These are phyloP conservation scores for Dasysyrphus albostriatus DNA, from an alignment of 2,888 invertebrate species.

Conservation along the genomic window DNA sequence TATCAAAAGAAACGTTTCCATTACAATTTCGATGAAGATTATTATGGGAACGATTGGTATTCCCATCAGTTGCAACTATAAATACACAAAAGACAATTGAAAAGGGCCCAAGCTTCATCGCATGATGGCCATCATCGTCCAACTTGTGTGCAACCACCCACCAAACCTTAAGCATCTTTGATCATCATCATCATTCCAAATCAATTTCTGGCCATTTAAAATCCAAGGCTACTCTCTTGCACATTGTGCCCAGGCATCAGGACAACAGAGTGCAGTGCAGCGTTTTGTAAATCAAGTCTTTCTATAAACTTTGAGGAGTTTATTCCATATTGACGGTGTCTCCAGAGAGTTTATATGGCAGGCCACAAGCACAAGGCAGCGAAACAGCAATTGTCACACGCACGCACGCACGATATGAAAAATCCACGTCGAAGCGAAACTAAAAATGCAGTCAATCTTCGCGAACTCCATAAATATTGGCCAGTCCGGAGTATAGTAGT, in stretches of 20 bases:
- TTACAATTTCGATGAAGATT: constrained; percentile 62
- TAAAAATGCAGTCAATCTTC: constrained; percentile 50
- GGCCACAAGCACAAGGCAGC: constrained; percentile 64
- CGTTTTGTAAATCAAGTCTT: constrained; percentile 68
- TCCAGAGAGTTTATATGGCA: constrained; percentile 67
- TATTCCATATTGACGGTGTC: constrained; percentile 70
- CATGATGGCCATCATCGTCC: constrained; percentile 1
- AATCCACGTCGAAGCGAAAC: constrained; percentile 43
- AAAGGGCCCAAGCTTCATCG: constrained; percentile 1
- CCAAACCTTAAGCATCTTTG: constrained; percentile 21
- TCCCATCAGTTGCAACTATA: constrained; percentile 51
- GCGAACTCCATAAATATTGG: constrained; percentile 52
- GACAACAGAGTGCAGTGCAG: not conserved
- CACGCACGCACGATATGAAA: constrained; percentile 53
- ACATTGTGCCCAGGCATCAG: constrained; percentile 1
- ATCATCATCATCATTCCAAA: constrained; percentile 39
- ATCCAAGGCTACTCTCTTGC: constrained; percentile 41
- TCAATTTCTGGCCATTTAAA: constrained; percentile 68
- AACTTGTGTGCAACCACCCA: constrained; percentile 36
- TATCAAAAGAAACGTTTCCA: constrained; percentile 69
- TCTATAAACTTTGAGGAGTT: constrained; percentile 71
- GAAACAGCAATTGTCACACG: constrained; percentile 75
- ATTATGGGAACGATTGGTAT: constrained; percentile 51
- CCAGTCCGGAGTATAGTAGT: constrained; percentile 14
- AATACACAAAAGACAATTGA: constrained; percentile 34